Evolutionary conservation across 2,113 vertebrate species (phyloP).

Genomic region (Eupsittula cactorum): DNA sequence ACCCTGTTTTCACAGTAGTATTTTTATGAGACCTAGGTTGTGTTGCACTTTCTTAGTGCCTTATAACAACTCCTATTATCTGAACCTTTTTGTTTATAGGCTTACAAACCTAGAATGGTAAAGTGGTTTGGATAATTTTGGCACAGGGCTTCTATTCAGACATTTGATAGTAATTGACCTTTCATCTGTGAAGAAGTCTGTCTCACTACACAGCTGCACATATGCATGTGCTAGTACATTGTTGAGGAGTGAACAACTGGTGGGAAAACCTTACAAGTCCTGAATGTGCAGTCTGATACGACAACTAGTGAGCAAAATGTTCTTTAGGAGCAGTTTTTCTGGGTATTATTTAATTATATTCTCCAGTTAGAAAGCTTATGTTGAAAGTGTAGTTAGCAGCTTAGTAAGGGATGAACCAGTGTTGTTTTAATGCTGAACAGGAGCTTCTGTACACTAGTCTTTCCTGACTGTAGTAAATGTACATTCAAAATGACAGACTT

Average conservation of each 20-base stretch:
- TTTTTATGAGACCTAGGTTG: constrained; percentile 9
- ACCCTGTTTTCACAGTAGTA: constrained; percentile 2
- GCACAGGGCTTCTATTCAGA: neutral
- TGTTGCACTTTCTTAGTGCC: neutral
- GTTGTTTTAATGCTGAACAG: neutral
- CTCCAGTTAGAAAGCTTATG: neutral
- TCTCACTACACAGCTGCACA: constrained; percentile 15
- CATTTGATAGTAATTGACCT: constrained; percentile 27
- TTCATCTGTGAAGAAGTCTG: constrained; percentile 11
- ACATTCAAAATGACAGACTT: neutral
- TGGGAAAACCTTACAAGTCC: neutral
- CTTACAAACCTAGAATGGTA: constrained; percentile 11
- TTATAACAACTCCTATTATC: neutral
- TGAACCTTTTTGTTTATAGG: constrained; percentile 13
- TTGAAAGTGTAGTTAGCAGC: constrained; percentile 31
- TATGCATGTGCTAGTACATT: neutral
- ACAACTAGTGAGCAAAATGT: neutral
- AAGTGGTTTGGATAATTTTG: constrained; percentile 11
- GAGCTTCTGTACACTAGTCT: neutral
- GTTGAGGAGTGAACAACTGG: neutral
- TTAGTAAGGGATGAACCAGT: neutral
- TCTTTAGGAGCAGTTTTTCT: neutral
- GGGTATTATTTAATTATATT: neutral
- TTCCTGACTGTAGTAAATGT: neutral
- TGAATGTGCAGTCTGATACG: neutral